Base-by-base conservation (phyloP, 2,888 invertebrate genomes). In the Cantharis lateralis region DNA sequence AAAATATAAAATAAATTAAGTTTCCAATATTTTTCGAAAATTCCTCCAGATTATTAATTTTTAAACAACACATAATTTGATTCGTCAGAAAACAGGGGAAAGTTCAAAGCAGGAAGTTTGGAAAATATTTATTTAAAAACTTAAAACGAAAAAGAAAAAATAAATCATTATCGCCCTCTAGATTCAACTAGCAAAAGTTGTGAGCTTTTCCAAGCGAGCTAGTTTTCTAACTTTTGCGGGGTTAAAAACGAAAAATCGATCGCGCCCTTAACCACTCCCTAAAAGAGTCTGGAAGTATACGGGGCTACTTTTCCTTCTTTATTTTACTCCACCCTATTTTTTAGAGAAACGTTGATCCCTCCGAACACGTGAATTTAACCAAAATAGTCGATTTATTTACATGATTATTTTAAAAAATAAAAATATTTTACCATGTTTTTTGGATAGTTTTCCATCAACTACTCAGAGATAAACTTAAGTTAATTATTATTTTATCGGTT, bases 281-380 rank as follows among this genome's bases (percentile, higher is more conserved):
- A 66, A 20, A 66, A 66, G 20, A 66, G 64, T 20, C 20, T 15
- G 18, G 64, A 16, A 64, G 16, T 64, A 64, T 11, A n/a, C 13
- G 2, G 64, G n/a, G 15, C 11, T 5, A n/a, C 18, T 24, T 20
- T 66, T 24, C 64, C 64, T 66, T 66, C 20, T 24, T 66, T 20
- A 66, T 66, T 24, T 20, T 66, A 66, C 18, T 66, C 64, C 64
- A 66, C 64, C 64, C 64, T 66, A 66, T 66, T 66, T 66, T 66
- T 66, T 66, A 48, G 48, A 48, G 48, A 48, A 48, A 48, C 48
- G 48, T 48, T 48, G 48, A 48, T 48, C 48, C 48, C 48, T 48
- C 48, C 9, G 9, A 48, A 48, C 48, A 48, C 48, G 48, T 48
- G 48, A 48, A 48, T n/a, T 48, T 48, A 4, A n/a, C 5, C 7